Base-by-base conservation (phyloP, 2,797 vertebrate species). In the Pangasius macronema region DNA sequence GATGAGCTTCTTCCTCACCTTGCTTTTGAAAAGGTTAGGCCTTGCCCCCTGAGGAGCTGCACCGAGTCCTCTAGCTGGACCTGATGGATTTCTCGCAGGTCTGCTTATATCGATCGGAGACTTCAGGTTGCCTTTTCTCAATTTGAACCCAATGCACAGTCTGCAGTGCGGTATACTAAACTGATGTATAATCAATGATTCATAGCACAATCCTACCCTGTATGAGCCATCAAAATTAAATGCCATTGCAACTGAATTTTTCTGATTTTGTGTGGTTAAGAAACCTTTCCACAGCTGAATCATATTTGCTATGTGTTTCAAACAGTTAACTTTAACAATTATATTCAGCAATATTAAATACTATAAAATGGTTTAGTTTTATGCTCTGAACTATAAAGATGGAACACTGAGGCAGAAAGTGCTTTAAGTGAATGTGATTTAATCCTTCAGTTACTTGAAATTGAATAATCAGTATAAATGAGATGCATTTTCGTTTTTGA, bases 181-280 rank as follows among this genome's bases (percentile, higher is more conserved):
- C 93, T 95, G 94, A 95, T 95, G 93, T 95, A 93, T 95, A 96
- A 96, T 96, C 96, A 96, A 95, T 96, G 95, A 94, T 94, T 96
- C 94, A 95, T 95, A 95, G 92, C 94, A 92, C 94, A 94, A 94
- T 91, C 83, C 90, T 92, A 90, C 91, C 93, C 93, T 91, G 93
- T 94, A 93, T 93, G 93, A 94, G 92, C 94, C 90, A 89, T 95
- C 95, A 95, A 94, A 90, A 95, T 95, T 95, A 94, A 94, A 94
- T 93, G 92, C 93, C 93, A 93, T 94, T 91, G 93, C 89, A 90
- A 89, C 92, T 89, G 92, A 93, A 94, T 94, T 95, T 95, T 87
- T 84, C 63, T 77, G 85, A 36, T 81, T 61, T 82, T 46, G 79
- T 84, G 53, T 85, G 61, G 85, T 73, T 89, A 86, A 86, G 84